A percentile compares a stretch with the other conserved stretches of the same genome.
Evolutionary conservation across 2,797 vertebrate genomes (phyloP).

Genomic region (Cuniculus paca): DNA sequence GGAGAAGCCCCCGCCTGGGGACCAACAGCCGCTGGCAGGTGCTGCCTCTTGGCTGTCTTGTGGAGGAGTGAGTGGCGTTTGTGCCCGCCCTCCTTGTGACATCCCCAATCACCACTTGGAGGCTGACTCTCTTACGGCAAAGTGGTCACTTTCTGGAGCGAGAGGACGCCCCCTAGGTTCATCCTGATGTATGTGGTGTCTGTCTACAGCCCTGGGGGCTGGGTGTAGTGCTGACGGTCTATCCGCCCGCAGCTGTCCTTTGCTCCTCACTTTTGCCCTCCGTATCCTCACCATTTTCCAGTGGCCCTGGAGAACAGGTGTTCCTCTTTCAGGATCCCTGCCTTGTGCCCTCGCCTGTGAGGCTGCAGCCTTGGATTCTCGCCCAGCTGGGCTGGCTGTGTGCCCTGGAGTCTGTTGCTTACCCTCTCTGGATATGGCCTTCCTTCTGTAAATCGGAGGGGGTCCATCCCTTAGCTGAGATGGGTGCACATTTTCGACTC

Average conservation of each 20-base stretch:
- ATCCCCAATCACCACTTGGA: neutral
- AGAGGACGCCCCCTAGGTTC: neutral
- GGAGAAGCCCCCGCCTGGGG: neutral
- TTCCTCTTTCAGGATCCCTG: neutral
- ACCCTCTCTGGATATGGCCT: slow-evolving; percentile 16
- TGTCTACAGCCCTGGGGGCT: neutral
- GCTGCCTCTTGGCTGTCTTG: neutral
- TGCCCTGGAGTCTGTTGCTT: neutral
- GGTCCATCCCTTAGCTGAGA: neutral
- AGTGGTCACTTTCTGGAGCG: neutral
- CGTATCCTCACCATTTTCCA: neutral
- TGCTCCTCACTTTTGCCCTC: slow-evolving; percentile 11
- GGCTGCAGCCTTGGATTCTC: neutral
- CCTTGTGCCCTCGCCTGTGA: neutral
- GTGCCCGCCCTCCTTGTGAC: neutral
- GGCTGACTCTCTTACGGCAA: neutral
- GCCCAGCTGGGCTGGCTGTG: slow-evolving; percentile 3
- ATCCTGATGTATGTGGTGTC: neutral
- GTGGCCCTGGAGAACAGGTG: slow-evolving; percentile 10
- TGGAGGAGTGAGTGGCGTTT: slow-evolving; percentile 3
- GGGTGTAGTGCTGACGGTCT: slow-evolving; percentile 77
- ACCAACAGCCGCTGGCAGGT: neutral
- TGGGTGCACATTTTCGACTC: neutral
- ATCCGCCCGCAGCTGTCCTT: slow-evolving; percentile 52
- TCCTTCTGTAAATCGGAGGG: neutral